Evolutionary conservation across 1,140 invertebrate genomes (phyloP).

Genomic region (Heliothis virescens): DNA sequence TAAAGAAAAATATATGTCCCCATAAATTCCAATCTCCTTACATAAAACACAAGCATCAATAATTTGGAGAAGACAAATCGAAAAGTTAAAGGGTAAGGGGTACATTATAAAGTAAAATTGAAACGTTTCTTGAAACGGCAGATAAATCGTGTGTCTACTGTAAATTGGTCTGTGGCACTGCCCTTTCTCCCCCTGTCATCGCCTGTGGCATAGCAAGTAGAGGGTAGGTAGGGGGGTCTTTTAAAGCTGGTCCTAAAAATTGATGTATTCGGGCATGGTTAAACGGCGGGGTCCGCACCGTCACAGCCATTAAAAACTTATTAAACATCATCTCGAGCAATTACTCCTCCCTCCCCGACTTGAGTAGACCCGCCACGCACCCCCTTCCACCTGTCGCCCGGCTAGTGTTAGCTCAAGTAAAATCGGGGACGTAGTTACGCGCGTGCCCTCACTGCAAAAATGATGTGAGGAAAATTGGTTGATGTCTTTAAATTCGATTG

Average conservation of each 20-base stretch:
- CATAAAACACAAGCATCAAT: constrained; percentile 44
- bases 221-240: constrained; percentile 18
- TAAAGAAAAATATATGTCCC: neutral
- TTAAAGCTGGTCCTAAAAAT: constrained; percentile 56
- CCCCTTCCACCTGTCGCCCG: constrained; percentile 41
- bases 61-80: constrained; percentile 52
- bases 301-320: constrained; percentile 87
- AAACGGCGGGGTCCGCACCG: constrained; percentile 72
- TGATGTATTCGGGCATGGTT: constrained; percentile 70
- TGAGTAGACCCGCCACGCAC: constrained; percentile 23
- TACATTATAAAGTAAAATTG: constrained; percentile 62
- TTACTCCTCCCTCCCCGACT: constrained; percentile 68
- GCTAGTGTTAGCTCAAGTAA: constrained; percentile 39
- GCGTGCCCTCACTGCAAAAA: constrained; percentile 1
- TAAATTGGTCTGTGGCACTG: constrained; percentile 26
- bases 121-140: constrained; percentile 55
- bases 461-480: neutral
- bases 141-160: constrained; percentile 53
- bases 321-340: constrained; percentile 88
- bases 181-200: neutral
- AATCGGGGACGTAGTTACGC: constrained; percentile 23
- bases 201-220: constrained; percentile 2
- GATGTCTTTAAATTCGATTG: too few species aligned
- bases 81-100: constrained; percentile 55
- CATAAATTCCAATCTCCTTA: constrained; percentile 9